Percentiles rank a stretch among this genome's conserved stretches.
Conservation (phyloP, 2,888 invertebrate species). For the Oasisia sp. region DNA sequence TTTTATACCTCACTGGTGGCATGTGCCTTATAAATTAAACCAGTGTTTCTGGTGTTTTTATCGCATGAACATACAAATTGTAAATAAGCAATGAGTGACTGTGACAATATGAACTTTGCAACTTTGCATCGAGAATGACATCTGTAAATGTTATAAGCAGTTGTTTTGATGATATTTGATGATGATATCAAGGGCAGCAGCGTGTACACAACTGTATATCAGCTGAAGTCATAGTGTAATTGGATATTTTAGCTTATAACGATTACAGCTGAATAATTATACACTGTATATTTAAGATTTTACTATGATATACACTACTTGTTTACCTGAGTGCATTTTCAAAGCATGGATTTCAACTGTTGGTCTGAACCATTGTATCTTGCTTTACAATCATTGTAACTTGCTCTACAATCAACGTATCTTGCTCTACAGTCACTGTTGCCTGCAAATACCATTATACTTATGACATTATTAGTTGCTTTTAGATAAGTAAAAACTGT, state of each 20-base stretch:
- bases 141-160: neutral
- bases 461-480: neutral
- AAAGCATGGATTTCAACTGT: neutral
- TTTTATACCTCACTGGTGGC: neutral
- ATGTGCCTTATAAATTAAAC: too few species aligned
- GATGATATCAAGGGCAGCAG: neutral
- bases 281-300: neutral
- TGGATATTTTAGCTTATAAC: neutral
- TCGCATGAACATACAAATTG: too few species aligned
- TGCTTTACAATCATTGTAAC: neutral
- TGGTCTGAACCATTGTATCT: neutral
- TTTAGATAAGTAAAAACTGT: neutral
- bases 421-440: neutral
- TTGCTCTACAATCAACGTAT: too few species aligned
- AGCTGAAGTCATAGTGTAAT: neutral
- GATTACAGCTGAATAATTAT: neutral
- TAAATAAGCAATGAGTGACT: neutral
- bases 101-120: neutral
- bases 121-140: neutral
- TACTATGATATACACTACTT: neutral
- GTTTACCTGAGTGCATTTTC: neutral
- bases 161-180: neutral
- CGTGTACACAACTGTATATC: neutral
- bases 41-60: too few species aligned
- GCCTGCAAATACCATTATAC: neutral